Conservation (phyloP, 2,797 vertebrate species). For the Eleutherodactylus coqui region DNA sequence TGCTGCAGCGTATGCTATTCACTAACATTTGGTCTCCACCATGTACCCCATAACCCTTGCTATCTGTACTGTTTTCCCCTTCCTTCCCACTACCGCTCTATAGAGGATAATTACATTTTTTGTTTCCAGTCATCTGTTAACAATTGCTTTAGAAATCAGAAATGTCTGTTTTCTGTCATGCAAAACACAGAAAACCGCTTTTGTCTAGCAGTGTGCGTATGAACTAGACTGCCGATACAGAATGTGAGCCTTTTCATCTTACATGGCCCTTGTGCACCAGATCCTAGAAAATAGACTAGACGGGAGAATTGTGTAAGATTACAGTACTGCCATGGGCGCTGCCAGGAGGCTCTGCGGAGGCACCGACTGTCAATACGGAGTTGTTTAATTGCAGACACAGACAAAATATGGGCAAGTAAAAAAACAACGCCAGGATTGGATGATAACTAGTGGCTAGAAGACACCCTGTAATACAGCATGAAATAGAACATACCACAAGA, state of each 20-base stretch:
- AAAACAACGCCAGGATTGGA: no score
- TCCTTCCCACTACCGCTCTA: not conserved
- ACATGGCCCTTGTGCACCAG: not conserved
- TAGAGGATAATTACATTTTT: not conserved
- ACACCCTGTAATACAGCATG: no score
- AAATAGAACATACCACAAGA: not conserved
- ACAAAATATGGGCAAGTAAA: no score
- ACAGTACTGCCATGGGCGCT: no score
- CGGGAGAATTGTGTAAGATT: not conserved
- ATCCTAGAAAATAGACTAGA: no score
- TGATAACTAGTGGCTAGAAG: no score
- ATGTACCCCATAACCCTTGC: not conserved
- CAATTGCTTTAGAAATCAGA: constrained; percentile 24
- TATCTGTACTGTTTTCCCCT: not conserved
- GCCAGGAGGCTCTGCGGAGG: no score
- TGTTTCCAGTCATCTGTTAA: constrained; percentile 24
- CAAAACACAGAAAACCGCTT: not conserved
- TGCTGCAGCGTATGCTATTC: not conserved
- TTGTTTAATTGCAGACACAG: no score
- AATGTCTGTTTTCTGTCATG: constrained; percentile 33
- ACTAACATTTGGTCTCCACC: not conserved
- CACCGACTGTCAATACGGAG: no score
- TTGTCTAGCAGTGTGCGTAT: not conserved
- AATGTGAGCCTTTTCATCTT: no score
- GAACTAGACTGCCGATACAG: not conserved